Percentiles rank a stretch among this genome's conserved stretches.
Evolutionary conservation across 2,888 invertebrate genomes (phyloP).

Genomic region (Ceriagrion tenellum): DNA sequence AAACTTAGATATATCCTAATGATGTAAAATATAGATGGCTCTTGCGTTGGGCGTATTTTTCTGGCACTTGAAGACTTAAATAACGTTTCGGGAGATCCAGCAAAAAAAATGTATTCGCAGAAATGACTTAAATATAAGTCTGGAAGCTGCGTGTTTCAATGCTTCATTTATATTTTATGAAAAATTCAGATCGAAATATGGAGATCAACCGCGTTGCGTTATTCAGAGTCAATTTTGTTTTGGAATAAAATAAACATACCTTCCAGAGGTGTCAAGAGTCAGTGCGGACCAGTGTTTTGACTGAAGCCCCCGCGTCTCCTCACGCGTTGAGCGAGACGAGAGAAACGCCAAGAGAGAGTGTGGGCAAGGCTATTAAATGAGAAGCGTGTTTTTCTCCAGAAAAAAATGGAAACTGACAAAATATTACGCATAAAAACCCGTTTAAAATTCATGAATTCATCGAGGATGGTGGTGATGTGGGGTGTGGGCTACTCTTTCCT

Average conservation of each 20-base stretch:
- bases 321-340: neutral
- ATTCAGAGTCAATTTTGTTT: neutral
- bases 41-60: too few species aligned
- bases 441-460: constrained; percentile 16
- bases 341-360: neutral
- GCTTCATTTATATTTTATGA: neutral
- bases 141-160: neutral
- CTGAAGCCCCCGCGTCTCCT: neutral
- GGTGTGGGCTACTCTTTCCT: neutral
- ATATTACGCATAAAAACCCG: neutral
- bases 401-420: neutral
- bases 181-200: neutral
- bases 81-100: neutral
- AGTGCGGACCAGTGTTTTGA: neutral
- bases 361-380: neutral
- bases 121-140: neutral
- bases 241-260: neutral
- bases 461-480: neutral
- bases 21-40: too few species aligned
- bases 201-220: neutral
- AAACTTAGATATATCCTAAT: too few species aligned
- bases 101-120: neutral
- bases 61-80: neutral
- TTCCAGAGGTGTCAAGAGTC: neutral
- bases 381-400: neutral